Conservation (phyloP, 2,888 invertebrate species). For the Dolichopus griseipennis region DNA sequence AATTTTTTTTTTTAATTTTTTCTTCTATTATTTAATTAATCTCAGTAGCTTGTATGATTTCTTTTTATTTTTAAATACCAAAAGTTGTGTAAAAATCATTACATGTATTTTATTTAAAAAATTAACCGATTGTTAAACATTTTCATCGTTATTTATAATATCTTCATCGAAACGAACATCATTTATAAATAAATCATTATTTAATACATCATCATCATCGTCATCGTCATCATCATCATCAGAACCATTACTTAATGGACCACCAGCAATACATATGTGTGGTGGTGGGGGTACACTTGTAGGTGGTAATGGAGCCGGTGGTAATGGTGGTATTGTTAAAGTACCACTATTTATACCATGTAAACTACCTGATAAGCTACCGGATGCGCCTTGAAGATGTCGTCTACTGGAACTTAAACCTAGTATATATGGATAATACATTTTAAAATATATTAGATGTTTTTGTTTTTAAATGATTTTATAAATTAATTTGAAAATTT, state of each 20-base stretch:
- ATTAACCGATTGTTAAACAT: slow-evolving; percentile 34
- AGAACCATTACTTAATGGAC: slow-evolving; percentile 22
- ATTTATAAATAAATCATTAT: slow-evolving; percentile 37
- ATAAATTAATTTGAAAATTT: no score
- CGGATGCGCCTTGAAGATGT: slow-evolving; percentile 42
- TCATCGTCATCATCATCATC: slow-evolving; percentile 33
- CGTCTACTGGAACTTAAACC: slow-evolving; percentile 44
- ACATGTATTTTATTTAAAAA: neutral
- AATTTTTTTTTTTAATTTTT: slow-evolving; percentile 19
- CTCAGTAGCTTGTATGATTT: slow-evolving; percentile 1
- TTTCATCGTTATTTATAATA: slow-evolving; percentile 39
- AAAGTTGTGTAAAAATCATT: slow-evolving; percentile 8
- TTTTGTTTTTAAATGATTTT: no score
- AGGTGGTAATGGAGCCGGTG: slow-evolving; percentile 43
- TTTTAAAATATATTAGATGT: no score
- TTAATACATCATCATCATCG: slow-evolving; percentile 32
- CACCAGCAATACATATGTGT: slow-evolving; percentile 41
- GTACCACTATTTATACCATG: slow-evolving; percentile 42
- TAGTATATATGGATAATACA: slow-evolving; percentile 22
- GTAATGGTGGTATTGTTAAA: slow-evolving; percentile 42
- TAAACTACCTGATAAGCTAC: slow-evolving; percentile 43
- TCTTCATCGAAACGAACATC: slow-evolving; percentile 35
- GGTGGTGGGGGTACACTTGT: slow-evolving; percentile 43
- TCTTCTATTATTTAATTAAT: slow-evolving; percentile 15
- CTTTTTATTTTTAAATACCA: slow-evolving; percentile 2